A percentile compares a stretch with the other conserved stretches of the same genome.
These are phyloP conservation scores for Clupea harengus DNA, from an alignment of 2,113 vertebrate species.

Conservation along the genomic window DNA sequence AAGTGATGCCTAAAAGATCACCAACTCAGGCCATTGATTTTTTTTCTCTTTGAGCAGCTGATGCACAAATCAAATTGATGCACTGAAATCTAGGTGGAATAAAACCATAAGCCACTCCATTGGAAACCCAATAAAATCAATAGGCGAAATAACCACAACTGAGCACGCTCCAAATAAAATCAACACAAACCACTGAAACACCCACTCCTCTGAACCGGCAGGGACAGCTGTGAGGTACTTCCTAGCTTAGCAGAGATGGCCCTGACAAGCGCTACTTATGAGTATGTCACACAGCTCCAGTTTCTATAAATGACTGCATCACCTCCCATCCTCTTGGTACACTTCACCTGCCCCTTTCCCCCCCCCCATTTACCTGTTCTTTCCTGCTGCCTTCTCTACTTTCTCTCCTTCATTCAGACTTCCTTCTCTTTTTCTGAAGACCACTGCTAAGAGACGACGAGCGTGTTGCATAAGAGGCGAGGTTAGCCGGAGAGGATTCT, in stretches of 20 bases:
- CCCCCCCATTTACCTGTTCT: not conserved
- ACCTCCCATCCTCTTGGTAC: too few species aligned
- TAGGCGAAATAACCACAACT: not conserved
- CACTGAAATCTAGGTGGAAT: not conserved
- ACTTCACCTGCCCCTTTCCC: too few species aligned
- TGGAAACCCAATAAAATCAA: not conserved
- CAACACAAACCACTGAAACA: not conserved
- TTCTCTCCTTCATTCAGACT: not conserved
- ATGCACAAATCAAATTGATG: not conserved
- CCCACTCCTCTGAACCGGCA: not conserved
- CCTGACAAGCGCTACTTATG: not conserved
- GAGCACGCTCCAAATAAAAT: not conserved
- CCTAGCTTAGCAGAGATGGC: not conserved
- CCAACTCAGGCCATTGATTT: not conserved
- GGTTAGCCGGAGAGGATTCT: slow-evolving; percentile 52
- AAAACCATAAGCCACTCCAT: not conserved
- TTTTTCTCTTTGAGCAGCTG: not conserved
- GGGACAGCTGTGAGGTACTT: not conserved
- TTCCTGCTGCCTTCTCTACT: slow-evolving; percentile 15
- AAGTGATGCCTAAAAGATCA: not conserved
- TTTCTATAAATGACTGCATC: not conserved
- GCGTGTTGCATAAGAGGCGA: slow-evolving; percentile 20
- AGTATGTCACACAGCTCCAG: too few species aligned
- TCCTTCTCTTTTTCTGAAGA: not conserved
- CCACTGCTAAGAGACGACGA: not conserved